Evolutionary conservation across 2,888 invertebrate species (phyloP).

Genomic region (Amblyjoppa fuscipennis): DNA sequence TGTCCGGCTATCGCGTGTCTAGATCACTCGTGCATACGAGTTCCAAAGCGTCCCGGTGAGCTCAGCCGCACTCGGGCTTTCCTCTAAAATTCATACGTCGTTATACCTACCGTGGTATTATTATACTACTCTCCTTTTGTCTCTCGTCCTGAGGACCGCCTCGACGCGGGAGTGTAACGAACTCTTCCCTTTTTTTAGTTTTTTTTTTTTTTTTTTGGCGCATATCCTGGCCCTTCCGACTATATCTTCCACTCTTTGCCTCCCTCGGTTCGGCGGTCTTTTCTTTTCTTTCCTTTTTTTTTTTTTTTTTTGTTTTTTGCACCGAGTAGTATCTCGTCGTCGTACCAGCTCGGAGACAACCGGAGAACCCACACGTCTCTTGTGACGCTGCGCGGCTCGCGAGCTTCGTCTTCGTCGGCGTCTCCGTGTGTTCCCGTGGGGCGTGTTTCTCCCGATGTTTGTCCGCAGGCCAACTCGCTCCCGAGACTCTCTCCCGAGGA

Average conservation of each 20-base stretch:
- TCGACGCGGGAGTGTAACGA: slow-evolving; percentile 64
- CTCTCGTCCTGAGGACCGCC: slow-evolving; percentile 48
- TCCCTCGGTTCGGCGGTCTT: slow-evolving; percentile 48
- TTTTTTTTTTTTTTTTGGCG: slow-evolving; percentile 63
- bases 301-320: slow-evolving; percentile 65
- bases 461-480: slow-evolving; percentile 50
- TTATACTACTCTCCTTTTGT: slow-evolving; percentile 61
- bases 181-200: slow-evolving; percentile 61
- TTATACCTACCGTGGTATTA: slow-evolving; percentile 49
- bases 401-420: slow-evolving; percentile 48
- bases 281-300: slow-evolving; percentile 66
- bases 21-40: slow-evolving; percentile 42
- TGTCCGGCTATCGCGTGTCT: slow-evolving; percentile 47
- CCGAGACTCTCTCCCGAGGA: slow-evolving; percentile 31
- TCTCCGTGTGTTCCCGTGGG: slow-evolving; percentile 66
- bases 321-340: slow-evolving; percentile 60
- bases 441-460: slow-evolving; percentile 70
- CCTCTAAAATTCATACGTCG: slow-evolving; percentile 56
- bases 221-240: slow-evolving; percentile 68
- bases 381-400: slow-evolving; percentile 39
- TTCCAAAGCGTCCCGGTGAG: slow-evolving; percentile 28
- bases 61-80: slow-evolving; percentile 1
- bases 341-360: slow-evolving; percentile 54
- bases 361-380: slow-evolving; percentile 66
- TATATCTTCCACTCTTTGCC: slow-evolving; percentile 43